phyloP scores from a whole-genome alignment of 2,888 invertebrate genomes.

The Coenonympha arcania region DNA sequence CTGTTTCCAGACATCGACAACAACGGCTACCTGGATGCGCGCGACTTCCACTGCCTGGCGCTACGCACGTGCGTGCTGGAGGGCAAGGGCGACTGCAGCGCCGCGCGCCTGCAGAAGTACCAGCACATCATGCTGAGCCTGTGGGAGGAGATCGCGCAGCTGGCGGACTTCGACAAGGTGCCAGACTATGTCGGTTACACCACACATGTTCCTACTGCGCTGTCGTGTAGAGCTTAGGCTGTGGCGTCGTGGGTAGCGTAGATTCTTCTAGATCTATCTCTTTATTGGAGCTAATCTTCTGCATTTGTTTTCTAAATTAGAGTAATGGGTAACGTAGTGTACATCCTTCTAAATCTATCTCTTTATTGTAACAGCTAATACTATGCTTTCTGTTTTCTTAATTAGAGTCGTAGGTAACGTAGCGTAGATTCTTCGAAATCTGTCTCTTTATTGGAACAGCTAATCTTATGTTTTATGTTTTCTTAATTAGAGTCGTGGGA shows the following conservation, averaged over 20 bases:
- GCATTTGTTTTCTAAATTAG: neutral
- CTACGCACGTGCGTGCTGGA: conserved; percentile 86
- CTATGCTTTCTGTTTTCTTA: too few species aligned
- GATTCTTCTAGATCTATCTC: neutral
- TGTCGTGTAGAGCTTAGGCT: conserved; percentile 10
- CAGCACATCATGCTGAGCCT: conserved; percentile 87
- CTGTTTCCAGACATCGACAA: conserved; percentile 82
- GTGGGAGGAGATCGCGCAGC: conserved; percentile 89
- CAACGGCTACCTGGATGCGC: conserved; percentile 86
- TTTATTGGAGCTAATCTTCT: neutral
- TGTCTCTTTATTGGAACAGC: neutral
- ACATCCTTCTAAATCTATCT: too few species aligned
- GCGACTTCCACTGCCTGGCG: conserved; percentile 88
- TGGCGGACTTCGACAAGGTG: conserved; percentile 91
- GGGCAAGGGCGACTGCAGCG: conserved; percentile 86
- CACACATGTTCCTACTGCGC: conserved; percentile 37
- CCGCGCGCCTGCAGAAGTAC: conserved; percentile 81
- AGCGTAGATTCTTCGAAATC: neutral
- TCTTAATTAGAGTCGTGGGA: too few species aligned
- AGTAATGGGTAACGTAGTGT: too few species aligned
- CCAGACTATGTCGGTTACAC: conserved; percentile 72
- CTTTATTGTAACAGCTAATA: too few species aligned
- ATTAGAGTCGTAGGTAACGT: conserved; percentile 14
- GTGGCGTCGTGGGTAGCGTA: conserved; percentile 9
- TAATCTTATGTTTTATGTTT: neutral